phyloP scores from a whole-genome alignment of 1,140 invertebrate species.

The Tetranychus urticae region DNA sequence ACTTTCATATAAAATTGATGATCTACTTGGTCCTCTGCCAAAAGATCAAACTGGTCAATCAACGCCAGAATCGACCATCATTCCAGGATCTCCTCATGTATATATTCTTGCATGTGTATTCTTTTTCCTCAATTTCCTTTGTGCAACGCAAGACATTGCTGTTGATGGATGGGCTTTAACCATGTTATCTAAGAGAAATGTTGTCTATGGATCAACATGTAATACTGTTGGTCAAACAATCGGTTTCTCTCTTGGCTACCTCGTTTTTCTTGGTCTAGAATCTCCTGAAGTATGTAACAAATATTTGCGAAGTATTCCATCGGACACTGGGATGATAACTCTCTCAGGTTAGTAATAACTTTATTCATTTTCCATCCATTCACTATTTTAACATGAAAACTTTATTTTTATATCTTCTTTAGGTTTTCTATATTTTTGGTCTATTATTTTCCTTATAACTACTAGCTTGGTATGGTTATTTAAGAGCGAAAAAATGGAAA shows the following conservation, averaged over 20 bases:
- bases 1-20: slow-evolving; percentile 30
- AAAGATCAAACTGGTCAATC: neutral
- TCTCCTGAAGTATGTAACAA: slow-evolving; percentile 85
- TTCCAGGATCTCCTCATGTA: slow-evolving; percentile 41
- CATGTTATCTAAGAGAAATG: slow-evolving; percentile 81
- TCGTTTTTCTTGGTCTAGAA: slow-evolving; percentile 89
- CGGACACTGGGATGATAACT: slow-evolving; percentile 49
- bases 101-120: slow-evolving; percentile 57
- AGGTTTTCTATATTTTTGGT: slow-evolving; percentile 90
- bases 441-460: slow-evolving; percentile 60
- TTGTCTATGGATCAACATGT: slow-evolving; percentile 96
- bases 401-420: slow-evolving; percentile 2
- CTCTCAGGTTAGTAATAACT: slow-evolving; percentile 35
- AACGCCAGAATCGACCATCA: neutral
- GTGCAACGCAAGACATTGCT: slow-evolving; percentile 96
- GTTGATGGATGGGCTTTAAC: slow-evolving; percentile 99
- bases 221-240: slow-evolving; percentile 95
- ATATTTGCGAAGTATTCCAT: slow-evolving; percentile 52
- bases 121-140: slow-evolving; percentile 77
- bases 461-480: slow-evolving; percentile 73
- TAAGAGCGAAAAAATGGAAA: slow-evolving; percentile 48
- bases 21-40: neutral
- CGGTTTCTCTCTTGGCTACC: slow-evolving; percentile 91
- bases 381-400: neutral
- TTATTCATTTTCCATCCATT: neutral